Percentiles rank a stretch among this genome's conserved stretches.
These are phyloP conservation scores for Lepus europaeus DNA, from an alignment of 2,113 vertebrate genomes.

Conservation along the genomic window DNA sequence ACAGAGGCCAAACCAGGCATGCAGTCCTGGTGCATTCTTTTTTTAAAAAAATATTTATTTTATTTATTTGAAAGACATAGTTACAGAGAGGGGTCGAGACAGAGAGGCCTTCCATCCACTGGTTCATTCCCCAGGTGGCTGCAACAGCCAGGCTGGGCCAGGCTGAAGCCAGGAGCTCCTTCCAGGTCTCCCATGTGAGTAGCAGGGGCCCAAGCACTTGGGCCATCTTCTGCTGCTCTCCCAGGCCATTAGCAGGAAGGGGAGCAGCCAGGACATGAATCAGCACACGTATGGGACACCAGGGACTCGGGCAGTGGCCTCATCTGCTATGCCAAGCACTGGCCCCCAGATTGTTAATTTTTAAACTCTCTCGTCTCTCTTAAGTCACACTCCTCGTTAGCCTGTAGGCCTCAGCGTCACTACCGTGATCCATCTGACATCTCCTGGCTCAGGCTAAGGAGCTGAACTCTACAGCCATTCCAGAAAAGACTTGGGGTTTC, in stretches of 20 bases:
- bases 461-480: background rate
- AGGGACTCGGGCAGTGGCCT: too few species aligned
- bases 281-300: too few species aligned
- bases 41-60: background rate
- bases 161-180: too few species aligned
- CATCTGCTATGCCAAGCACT: background rate
- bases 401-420: background rate
- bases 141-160: too few species aligned
- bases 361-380: background rate
- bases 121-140: too few species aligned
- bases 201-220: too few species aligned
- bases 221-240: too few species aligned
- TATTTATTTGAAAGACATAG: background rate
- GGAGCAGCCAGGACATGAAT: too few species aligned
- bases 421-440: background rate
- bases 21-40: background rate
- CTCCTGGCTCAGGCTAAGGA: background rate
- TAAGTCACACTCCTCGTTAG: background rate
- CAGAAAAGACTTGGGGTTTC: background rate
- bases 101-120: too few species aligned
- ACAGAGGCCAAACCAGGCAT: background rate
- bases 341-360: background rate
- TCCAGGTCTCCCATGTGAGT: too few species aligned
- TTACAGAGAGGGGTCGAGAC: too few species aligned
- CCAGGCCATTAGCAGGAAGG: too few species aligned